A percentile compares a stretch with the other conserved stretches of the same genome.
Conservation (phyloP, 2,888 invertebrate genomes). For the Cataglyphis livida region DNA sequence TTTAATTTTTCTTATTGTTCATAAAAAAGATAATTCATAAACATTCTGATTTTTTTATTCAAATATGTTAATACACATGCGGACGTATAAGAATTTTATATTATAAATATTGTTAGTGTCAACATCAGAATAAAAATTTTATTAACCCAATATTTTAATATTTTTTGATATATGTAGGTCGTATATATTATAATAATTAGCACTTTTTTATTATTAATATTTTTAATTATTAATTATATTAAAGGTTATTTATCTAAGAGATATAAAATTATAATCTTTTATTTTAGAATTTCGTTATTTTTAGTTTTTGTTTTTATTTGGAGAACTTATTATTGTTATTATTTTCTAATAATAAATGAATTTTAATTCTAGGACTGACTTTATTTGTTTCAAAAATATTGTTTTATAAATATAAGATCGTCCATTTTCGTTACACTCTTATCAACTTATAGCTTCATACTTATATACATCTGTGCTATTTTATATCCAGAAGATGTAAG, state of each 20-base stretch:
- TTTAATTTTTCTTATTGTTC: background rate
- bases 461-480: background rate
- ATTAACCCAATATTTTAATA: background rate
- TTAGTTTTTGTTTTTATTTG: background rate
- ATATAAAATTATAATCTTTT: background rate
- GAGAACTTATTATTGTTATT: background rate
- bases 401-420: constrained; percentile 23
- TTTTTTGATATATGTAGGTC: background rate
- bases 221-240: constrained; percentile 3
- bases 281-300: background rate
- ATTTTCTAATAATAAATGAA: background rate
- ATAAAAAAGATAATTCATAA: background rate
- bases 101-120: background rate
- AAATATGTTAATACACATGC: background rate
- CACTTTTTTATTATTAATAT: background rate
- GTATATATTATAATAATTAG: background rate
- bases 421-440: constrained; percentile 6
- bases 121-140: background rate
- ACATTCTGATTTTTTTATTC: background rate
- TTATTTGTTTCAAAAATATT: constrained; percentile 13
- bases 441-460: constrained; percentile 3
- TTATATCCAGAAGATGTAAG: background rate
- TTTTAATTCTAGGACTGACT: background rate
- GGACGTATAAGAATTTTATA: background rate
- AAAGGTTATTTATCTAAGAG: background rate